phyloP scores from a whole-genome alignment of 2,888 invertebrate species.

The Halictus quadricinctus region DNA sequence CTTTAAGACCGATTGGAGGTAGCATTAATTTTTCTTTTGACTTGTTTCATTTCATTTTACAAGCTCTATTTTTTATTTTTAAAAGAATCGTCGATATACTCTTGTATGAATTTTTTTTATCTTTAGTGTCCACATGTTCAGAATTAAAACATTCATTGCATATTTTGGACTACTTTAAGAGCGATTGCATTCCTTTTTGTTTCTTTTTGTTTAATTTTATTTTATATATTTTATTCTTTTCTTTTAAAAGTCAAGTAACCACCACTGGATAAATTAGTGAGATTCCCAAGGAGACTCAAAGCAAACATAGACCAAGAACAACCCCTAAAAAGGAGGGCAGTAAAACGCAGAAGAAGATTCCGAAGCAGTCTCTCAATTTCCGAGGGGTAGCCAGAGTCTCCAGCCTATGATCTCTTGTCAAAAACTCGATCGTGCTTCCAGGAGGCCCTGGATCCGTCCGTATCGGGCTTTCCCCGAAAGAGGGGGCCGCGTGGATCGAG shows the following conservation, averaged over 20 bases:
- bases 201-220: neutral
- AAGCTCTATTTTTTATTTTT: too few species aligned
- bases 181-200: neutral
- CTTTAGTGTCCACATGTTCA: too few species aligned
- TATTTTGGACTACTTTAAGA: neutral
- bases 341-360: neutral
- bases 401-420: neutral
- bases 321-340: neutral
- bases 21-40: too few species aligned
- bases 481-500: slow-evolving; percentile 43
- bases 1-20: neutral
- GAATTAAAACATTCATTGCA: too few species aligned
- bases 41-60: too few species aligned
- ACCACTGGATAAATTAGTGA: too few species aligned
- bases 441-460: neutral
- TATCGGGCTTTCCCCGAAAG: slow-evolving; percentile 18
- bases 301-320: neutral
- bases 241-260: neutral
- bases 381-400: neutral
- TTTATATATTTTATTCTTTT: neutral
- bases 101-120: too few species aligned
- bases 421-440: neutral
- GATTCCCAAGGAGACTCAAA: neutral
- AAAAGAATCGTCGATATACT: too few species aligned
- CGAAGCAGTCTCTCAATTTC: too few species aligned